phyloP scores from a whole-genome alignment of 2,888 invertebrate genomes.

The Tipula vernalis region DNA sequence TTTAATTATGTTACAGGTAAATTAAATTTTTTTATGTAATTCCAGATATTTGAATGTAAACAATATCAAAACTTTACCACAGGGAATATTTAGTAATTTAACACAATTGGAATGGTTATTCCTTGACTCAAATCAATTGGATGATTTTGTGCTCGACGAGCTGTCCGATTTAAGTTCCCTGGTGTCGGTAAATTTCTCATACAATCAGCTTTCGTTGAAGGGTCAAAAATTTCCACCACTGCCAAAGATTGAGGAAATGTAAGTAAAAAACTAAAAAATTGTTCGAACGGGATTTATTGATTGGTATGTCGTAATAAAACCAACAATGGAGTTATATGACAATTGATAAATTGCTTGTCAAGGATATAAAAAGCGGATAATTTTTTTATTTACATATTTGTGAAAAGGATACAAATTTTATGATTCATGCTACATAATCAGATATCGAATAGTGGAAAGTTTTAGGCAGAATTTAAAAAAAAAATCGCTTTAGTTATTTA shows the following conservation, averaged over 20 bases:
- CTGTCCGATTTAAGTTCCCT: slow-evolving; percentile 33
- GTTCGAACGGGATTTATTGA: not conserved
- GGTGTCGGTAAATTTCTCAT: slow-evolving; percentile 37
- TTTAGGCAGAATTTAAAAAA: too few relatives aligned
- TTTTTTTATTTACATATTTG: not conserved
- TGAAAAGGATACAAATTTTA: not conserved
- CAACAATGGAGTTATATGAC: not conserved
- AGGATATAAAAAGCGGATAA: not conserved
- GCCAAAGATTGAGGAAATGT: slow-evolving; percentile 38
- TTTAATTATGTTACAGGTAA: not conserved
- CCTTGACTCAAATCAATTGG: slow-evolving; percentile 37
- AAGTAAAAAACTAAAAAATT: slow-evolving; percentile 23
- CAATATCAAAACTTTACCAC: slow-evolving; percentile 28
- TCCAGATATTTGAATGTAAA: slow-evolving; percentile 26
- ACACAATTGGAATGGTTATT: slow-evolving; percentile 36
- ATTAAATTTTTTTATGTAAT: not conserved
- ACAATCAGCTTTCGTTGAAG: slow-evolving; percentile 37
- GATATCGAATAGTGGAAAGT: not conserved
- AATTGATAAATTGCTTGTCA: not conserved
- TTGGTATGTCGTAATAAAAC: not conserved
- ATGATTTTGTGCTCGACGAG: slow-evolving; percentile 32
- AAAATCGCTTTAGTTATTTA: too few relatives aligned
- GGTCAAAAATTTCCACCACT: slow-evolving; percentile 37
- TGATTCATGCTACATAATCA: not conserved
- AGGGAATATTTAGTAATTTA: slow-evolving; percentile 35